phyloP scores from a whole-genome alignment of 1,140 invertebrate species.

The Vollenhovia emeryi region DNA sequence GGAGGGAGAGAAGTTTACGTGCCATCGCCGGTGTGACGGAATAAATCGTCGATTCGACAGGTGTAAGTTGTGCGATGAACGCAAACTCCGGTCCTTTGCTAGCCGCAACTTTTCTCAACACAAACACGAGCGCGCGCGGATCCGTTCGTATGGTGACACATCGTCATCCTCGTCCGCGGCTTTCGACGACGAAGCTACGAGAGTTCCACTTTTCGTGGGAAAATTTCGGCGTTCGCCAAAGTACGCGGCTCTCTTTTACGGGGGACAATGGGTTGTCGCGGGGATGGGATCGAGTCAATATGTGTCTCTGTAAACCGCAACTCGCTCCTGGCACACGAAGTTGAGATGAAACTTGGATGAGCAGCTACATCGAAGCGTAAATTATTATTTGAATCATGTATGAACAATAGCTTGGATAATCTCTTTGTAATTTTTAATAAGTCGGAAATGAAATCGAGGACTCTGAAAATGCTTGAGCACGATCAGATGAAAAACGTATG shows the following conservation, averaged over 20 bases:
- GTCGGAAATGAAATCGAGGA: neutral
- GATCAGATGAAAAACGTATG: neutral
- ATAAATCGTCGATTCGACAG: slow-evolving; percentile 74
- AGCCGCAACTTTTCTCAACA: slow-evolving; percentile 58
- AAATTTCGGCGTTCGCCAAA: slow-evolving; percentile 27
- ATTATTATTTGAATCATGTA: slow-evolving; percentile 18
- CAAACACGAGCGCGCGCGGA: neutral
- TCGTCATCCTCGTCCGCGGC: slow-evolving; percentile 6
- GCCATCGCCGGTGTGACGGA: slow-evolving; percentile 53
- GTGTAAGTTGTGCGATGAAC: slow-evolving; percentile 65
- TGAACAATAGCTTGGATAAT: slow-evolving; percentile 12
- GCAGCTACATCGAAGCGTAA: neutral
- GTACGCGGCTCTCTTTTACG: slow-evolving; percentile 21
- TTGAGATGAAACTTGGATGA: slow-evolving; percentile 33
- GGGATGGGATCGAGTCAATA: slow-evolving; percentile 18
- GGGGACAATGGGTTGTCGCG: slow-evolving; percentile 19
- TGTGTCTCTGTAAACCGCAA: slow-evolving; percentile 15
- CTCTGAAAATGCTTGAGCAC: neutral
- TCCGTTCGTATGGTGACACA: neutral
- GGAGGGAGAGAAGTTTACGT: slow-evolving; percentile 52
- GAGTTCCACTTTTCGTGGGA: slow-evolving; percentile 26
- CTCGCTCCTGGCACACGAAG: neutral
- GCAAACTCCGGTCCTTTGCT: slow-evolving; percentile 62
- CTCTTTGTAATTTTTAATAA: neutral
- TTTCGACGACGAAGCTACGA: neutral